These are phyloP conservation scores for Zosterops borbonicus DNA, from an alignment of 2,113 vertebrate species.

Conservation along the genomic window DNA sequence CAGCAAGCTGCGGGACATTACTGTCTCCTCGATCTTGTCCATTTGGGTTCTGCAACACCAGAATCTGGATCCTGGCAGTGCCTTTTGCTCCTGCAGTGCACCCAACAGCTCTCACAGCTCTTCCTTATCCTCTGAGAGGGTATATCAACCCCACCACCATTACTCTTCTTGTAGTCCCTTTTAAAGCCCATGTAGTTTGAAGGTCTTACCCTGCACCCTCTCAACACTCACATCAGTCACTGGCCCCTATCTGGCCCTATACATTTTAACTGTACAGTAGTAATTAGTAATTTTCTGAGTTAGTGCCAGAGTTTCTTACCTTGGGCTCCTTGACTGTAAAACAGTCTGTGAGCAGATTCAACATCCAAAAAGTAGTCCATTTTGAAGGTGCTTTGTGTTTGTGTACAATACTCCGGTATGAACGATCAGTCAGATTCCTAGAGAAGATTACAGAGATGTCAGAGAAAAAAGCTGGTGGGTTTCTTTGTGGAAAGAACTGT, in stretches of 20 bases:
- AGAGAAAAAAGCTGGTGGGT: background rate
- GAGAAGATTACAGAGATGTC: slow-evolving; percentile 4
- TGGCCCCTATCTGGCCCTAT: background rate
- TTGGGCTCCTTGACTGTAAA: slow-evolving; percentile 84
- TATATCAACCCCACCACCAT: background rate
- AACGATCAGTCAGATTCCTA: slow-evolving; percentile 65
- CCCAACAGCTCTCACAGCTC: background rate
- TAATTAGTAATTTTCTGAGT: background rate
- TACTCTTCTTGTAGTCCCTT: background rate
- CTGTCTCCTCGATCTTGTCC: background rate
- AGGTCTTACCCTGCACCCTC: background rate
- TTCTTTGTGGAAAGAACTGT: slow-evolving; percentile 4
- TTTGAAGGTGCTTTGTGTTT: slow-evolving; percentile 60
- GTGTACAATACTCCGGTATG: background rate
- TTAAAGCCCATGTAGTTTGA: background rate
- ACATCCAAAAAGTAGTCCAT: slow-evolving; percentile 85
- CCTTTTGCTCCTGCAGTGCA: background rate
- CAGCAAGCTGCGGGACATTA: rapidly evolving
- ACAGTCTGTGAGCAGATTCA: slow-evolving; percentile 80
- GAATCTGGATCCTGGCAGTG: background rate
- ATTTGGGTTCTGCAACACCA: background rate
- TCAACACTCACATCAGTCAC: background rate
- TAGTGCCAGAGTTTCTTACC: slow-evolving; percentile 64
- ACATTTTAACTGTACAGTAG: background rate
- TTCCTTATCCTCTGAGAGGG: background rate